Base-by-base conservation (phyloP, 2,113 vertebrate genomes). In the Tupaia chinensis region DNA sequence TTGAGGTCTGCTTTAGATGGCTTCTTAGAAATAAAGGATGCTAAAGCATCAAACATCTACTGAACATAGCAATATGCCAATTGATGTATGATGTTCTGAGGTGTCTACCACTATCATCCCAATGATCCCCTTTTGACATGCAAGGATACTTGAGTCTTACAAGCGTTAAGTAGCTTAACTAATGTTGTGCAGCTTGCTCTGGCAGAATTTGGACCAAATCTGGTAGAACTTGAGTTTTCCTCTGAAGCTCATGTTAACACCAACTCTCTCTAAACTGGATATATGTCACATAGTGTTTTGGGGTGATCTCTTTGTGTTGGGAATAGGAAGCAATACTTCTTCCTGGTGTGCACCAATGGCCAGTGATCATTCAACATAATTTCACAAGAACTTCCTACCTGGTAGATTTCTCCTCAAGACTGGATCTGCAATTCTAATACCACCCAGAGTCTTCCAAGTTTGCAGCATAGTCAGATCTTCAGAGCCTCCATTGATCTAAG, bases 141-240 rank as follows among this genome's bases (percentile, higher is more conserved):
- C 54, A 9, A 54, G 6, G 72, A 25, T 6, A 11, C 9, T 1
- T 1, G 17, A n/a, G 61, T 16, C 29, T 3, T 6, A 29, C 27
- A 53, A 29, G 29, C 10, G 22, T 25, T 29, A 32, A 56, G 60
- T 63, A 32, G 60, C 23, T 69, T 77, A 19, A 88, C 76, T 44
- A 22, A 76, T 65, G 22, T 20, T 66, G 5, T 5, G 0, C 5
- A 63, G 29, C 23, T 92, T 68, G 53, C 29, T 22, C 15, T 10
- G 65, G 0, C 13, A 61, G 74, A 20, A 5, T 22, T 29, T 69
- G 22, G 58, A 56, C 32, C 6, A 16, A 25, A 23, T 60, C 69
- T 58, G 25, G 12, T 20, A 27, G 79, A 89, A 81, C 68, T 29
- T 85, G 56, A 89, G 23, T 81, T 58, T 88, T 68, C 82, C 22